phyloP scores from a whole-genome alignment of 2,113 vertebrate genomes.

The Sterrhoptilus dennistouni region DNA sequence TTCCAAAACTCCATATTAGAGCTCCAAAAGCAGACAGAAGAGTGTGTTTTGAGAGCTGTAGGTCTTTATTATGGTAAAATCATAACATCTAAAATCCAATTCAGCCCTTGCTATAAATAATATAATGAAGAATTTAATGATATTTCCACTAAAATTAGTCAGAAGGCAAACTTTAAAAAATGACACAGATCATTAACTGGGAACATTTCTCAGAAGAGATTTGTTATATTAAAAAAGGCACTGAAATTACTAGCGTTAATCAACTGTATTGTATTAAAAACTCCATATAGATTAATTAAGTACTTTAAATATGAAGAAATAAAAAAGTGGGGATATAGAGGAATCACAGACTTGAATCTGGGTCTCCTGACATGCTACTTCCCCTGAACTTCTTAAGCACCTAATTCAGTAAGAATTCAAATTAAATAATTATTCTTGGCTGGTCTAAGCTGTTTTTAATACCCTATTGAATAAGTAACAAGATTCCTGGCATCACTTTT shows the following conservation, averaged over 20 bases:
- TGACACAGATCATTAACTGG: slow-evolving; percentile 71
- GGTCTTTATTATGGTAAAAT: slow-evolving; percentile 27
- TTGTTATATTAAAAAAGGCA: slow-evolving; percentile 73
- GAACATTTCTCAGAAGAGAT: slow-evolving; percentile 72
- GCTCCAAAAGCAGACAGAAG: not conserved
- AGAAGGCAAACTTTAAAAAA: slow-evolving; percentile 72
- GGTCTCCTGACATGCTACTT: not conserved
- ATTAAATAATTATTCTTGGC: slow-evolving; percentile 16
- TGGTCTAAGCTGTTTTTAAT: not conserved
- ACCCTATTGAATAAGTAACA: not conserved
- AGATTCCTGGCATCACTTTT: not conserved
- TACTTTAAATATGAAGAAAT: slow-evolving; percentile 43
- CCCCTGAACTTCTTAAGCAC: not conserved
- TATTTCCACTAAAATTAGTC: slow-evolving; percentile 63
- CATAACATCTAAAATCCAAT: slow-evolving; percentile 32
- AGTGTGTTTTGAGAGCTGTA: not conserved
- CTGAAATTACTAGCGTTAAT: slow-evolving; percentile 67
- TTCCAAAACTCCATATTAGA: not conserved
- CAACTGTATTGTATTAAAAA: slow-evolving; percentile 69
- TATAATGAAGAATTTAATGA: slow-evolving; percentile 42
- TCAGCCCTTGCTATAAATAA: slow-evolving; percentile 41
- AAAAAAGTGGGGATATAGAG: not conserved
- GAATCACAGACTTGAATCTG: not conserved
- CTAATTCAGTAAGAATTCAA: slow-evolving; percentile 24
- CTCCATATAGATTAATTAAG: slow-evolving; percentile 72